These are phyloP conservation scores for Pachypeltis micranthus DNA, from an alignment of 1,140 invertebrate genomes.

Conservation along the genomic window DNA sequence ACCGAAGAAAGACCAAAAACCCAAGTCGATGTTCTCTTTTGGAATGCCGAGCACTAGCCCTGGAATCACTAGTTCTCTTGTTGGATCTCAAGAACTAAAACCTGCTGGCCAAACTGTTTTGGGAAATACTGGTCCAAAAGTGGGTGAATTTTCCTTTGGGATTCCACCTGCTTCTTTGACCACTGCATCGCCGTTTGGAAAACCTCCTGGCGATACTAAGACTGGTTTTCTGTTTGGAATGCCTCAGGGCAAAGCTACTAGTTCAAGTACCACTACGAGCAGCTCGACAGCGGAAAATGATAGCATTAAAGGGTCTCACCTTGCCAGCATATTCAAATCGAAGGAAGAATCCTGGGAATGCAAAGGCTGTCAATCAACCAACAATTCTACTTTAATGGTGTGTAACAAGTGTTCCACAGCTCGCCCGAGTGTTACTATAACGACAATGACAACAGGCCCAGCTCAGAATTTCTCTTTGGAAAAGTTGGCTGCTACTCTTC, in stretches of 20 bases:
- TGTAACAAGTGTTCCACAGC: not conserved
- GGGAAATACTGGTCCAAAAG: too few relatives aligned
- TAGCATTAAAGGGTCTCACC: too few relatives aligned
- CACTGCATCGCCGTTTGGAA: too few relatives aligned
- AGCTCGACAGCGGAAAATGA: too few relatives aligned
- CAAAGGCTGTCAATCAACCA: not conserved
- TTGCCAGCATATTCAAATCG: not conserved
- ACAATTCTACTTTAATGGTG: not conserved
- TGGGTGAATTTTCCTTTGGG: constrained; percentile 34
- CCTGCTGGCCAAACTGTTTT: too few relatives aligned
- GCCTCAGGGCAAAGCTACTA: too few relatives aligned
- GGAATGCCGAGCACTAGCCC: constrained; percentile 20
- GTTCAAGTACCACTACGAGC: too few relatives aligned
- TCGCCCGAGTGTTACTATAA: not conserved
- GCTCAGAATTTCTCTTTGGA: constrained; percentile 1
- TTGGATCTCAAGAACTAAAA: too few relatives aligned
- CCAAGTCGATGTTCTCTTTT: constrained; percentile 20
- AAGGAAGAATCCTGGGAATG: not conserved
- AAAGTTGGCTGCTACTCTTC: not conserved
- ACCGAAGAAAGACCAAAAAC: constrained; percentile 41
- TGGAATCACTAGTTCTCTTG: too few relatives aligned
- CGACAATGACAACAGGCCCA: too few relatives aligned
- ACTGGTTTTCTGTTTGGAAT: too few relatives aligned
- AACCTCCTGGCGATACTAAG: too few relatives aligned
- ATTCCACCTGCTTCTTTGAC: constrained; percentile 30